phyloP scores from a whole-genome alignment of 1,140 invertebrate genomes.

The Odontomachus brunneus region DNA sequence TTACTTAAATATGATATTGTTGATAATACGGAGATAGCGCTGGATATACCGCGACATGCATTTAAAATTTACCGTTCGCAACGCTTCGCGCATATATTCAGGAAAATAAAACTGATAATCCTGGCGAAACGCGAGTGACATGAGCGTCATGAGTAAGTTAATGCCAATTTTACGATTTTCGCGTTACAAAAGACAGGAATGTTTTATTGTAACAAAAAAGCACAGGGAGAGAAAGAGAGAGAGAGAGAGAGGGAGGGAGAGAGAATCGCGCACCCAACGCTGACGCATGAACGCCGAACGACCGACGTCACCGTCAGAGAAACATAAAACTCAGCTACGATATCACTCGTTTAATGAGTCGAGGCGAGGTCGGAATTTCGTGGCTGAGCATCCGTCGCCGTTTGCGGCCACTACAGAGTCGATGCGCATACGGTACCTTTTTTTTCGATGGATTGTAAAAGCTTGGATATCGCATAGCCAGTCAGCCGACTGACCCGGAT shows the following conservation, averaged over 20 bases:
- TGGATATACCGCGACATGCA: background rate
- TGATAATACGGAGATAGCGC: no score
- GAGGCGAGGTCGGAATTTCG: slow-evolving; percentile 40
- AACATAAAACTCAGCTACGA: slow-evolving; percentile 53
- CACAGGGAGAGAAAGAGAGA: no score
- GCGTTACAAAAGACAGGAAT: slow-evolving; percentile 36
- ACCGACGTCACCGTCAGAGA: slow-evolving; percentile 42
- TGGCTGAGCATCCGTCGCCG: slow-evolving; percentile 12
- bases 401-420: slow-evolving; percentile 15
- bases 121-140: background rate
- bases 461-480: slow-evolving; percentile 35
- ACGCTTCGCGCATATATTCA: background rate
- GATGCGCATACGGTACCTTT: slow-evolving; percentile 26
- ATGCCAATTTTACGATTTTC: slow-evolving; percentile 40
- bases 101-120: slow-evolving; percentile 39
- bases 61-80: background rate
- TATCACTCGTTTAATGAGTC: slow-evolving; percentile 57
- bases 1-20: no score
- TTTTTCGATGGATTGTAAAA: slow-evolving; percentile 58
- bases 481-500: slow-evolving; percentile 42
- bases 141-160: slow-evolving; percentile 1
- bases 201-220: slow-evolving; percentile 4
- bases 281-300: slow-evolving; percentile 27
- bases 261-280: no score
- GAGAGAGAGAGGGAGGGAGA: slow-evolving; percentile 20